These are phyloP conservation scores for Cydia strobilella DNA, from an alignment of 1,140 invertebrate species.

Conservation along the genomic window DNA sequence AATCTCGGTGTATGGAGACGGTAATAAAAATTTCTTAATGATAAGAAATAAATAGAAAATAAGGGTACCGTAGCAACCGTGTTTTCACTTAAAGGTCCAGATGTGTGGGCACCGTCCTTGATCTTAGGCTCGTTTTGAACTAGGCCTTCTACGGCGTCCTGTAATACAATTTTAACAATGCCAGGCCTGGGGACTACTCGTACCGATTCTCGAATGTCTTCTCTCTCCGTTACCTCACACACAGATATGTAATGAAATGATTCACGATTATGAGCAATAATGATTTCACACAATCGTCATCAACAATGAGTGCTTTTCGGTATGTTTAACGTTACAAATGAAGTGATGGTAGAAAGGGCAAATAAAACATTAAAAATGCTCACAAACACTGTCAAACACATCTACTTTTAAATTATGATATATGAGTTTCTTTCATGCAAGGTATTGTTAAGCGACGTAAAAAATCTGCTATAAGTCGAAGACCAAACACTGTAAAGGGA, in stretches of 20 bases:
- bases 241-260: slow-evolving; percentile 21
- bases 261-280: slow-evolving; percentile 9
- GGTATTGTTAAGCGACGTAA: background rate
- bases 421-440: slow-evolving; percentile 25
- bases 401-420: slow-evolving; percentile 2
- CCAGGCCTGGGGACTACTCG: slow-evolving; percentile 57
- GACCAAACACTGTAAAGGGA: background rate
- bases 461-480: background rate
- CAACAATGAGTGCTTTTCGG: background rate
- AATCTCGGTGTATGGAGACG: slow-evolving; percentile 17
- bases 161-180: slow-evolving; percentile 66
- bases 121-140: slow-evolving; percentile 61
- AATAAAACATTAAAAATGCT: slow-evolving; percentile 60
- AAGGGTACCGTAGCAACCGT: slow-evolving; percentile 65
- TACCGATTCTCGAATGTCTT: slow-evolving; percentile 19
- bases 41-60: slow-evolving; percentile 36
- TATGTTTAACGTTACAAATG: slow-evolving; percentile 20
- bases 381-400: slow-evolving; percentile 47
- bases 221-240: slow-evolving; percentile 8
- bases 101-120: slow-evolving; percentile 59
- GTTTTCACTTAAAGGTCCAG: slow-evolving; percentile 52
- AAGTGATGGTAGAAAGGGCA: slow-evolving; percentile 43
- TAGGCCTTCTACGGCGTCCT: slow-evolving; percentile 66
- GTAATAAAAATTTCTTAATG: slow-evolving; percentile 24
- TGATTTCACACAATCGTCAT: background rate